Evolutionary conservation across 2,797 vertebrate species (phyloP), one percentile per base, ranked within the genome.

Genomic region (Geotrypetes seraphini): DNA sequence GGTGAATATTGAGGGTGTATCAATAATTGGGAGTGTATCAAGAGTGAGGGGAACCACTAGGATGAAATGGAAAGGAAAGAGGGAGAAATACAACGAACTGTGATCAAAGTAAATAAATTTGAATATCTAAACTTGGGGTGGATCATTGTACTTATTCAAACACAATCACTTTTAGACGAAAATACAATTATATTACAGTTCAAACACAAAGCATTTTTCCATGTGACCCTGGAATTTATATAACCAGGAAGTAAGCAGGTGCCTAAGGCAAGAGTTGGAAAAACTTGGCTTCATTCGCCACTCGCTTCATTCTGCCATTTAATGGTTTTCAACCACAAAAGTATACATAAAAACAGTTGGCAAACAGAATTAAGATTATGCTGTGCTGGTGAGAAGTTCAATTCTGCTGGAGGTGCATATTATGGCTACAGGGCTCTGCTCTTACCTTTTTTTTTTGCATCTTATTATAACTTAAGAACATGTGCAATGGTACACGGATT

Each of bases 1-100:
- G n/a, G n/a, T n/a, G n/a, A n/a, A n/a, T n/a, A n/a, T n/a, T n/a
- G n/a, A n/a, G n/a, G n/a, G n/a, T n/a, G n/a, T 79, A 80, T 42
- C 71, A 82, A 83, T 57, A 75, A 77, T 77, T 82, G n/a, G n/a
- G n/a, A n/a, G n/a, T 46, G 65, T 41, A 76, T 61, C 52, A 81
- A 72, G 72, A 71, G 73, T 49, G 75, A 66, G 50, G 54, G 72
- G 54, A 69, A 73, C 38, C 59, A 64, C 64, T 50, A 47, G 33
- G 49, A 44, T 57, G 57, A 48, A 13, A 35, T 47, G 42, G 22
- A n/a, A n/a, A n/a, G n/a, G n/a, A n/a, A n/a, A n/a, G n/a, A n/a
- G 36, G 58, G 56, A 40, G 54, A 70, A 70, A 66, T 64, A 72
- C 64, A 67, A 38, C 57, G 40, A 56, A 45, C 46, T 41, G 34